Percentiles rank a stretch among this genome's conserved stretches.
These are phyloP conservation scores for Azorinus chamasolen DNA, from an alignment of 2,888 invertebrate species.

Conservation along the genomic window DNA sequence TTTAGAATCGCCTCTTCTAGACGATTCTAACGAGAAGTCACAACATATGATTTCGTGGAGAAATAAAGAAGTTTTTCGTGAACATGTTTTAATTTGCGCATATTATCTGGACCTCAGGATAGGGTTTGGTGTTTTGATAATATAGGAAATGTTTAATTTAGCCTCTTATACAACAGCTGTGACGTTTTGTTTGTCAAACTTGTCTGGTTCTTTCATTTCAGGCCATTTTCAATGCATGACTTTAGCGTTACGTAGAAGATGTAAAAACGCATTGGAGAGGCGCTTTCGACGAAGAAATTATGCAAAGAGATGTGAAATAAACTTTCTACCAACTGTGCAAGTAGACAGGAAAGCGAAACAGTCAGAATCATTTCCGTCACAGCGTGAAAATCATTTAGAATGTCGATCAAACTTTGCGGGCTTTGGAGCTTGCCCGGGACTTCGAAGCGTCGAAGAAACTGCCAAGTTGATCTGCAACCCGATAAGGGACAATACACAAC, in stretches of 20 bases:
- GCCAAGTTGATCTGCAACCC: conserved; percentile 86
- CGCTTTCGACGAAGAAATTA: conserved; percentile 80
- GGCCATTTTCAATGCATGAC: conserved; percentile 87
- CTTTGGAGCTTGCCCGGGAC: conserved; percentile 85
- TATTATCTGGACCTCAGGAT: too few species aligned
- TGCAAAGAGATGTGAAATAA: conserved; percentile 87
- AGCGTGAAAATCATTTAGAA: conserved; percentile 79
- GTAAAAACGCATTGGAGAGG: conserved; percentile 86
- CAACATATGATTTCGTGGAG: too few species aligned
- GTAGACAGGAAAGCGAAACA: conserved; percentile 55
- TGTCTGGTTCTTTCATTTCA: conserved; percentile 74
- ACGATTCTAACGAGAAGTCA: too few species aligned
- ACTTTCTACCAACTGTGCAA: conserved; percentile 87
- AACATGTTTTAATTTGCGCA: too few species aligned
- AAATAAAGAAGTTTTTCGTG: too few species aligned
- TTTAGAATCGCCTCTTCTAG: too few species aligned
- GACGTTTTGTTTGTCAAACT: too few species aligned
- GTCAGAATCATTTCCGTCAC: conserved; percentile 52
- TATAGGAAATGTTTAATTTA: too few species aligned
- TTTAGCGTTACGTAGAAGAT: conserved; percentile 87
- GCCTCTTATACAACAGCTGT: too few species aligned
- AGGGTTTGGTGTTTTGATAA: too few species aligned
- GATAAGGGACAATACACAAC: conserved; percentile 86
- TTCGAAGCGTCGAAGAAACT: conserved; percentile 86
- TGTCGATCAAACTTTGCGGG: conserved; percentile 82